Conservation (phyloP, 2,113 vertebrate species). For the Haliaeetus leucogaster region DNA sequence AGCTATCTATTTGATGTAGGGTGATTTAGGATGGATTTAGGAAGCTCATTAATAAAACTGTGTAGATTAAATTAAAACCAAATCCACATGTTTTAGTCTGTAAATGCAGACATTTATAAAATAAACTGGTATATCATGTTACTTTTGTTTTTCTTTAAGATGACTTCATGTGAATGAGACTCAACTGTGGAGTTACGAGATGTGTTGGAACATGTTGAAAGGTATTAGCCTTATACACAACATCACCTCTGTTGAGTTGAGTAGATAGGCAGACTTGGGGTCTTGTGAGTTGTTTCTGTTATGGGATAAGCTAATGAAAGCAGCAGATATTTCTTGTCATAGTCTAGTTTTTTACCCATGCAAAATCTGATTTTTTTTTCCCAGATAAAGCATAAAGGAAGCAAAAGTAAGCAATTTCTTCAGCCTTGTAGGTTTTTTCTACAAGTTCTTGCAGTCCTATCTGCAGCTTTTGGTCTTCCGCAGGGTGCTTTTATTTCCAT, state of each 20-base stretch:
- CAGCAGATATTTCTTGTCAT: neutral
- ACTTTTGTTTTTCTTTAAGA: slow-evolving; percentile 41
- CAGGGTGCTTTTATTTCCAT: neutral
- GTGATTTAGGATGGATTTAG: neutral
- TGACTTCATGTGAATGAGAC: slow-evolving; percentile 15
- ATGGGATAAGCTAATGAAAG: neutral
- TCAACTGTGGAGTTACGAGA: neutral
- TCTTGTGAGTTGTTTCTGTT: neutral
- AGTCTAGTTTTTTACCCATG: neutral
- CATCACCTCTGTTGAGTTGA: neutral
- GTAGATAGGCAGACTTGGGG: neutral
- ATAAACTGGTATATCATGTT: neutral
- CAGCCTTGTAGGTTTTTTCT: neutral
- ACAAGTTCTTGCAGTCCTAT: neutral
- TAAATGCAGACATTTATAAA: neutral
- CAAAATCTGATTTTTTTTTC: neutral
- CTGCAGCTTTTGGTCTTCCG: neutral
- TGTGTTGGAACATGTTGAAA: neutral
- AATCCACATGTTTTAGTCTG: neutral
- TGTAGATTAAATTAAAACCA: slow-evolving; percentile 2
- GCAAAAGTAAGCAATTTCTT: neutral
- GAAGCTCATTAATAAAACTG: neutral
- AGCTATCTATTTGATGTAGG: neutral
- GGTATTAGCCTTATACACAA: neutral
- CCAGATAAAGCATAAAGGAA: neutral